phyloP scores from a whole-genome alignment of 2,888 invertebrate genomes.

The Leptopilina syphax region DNA sequence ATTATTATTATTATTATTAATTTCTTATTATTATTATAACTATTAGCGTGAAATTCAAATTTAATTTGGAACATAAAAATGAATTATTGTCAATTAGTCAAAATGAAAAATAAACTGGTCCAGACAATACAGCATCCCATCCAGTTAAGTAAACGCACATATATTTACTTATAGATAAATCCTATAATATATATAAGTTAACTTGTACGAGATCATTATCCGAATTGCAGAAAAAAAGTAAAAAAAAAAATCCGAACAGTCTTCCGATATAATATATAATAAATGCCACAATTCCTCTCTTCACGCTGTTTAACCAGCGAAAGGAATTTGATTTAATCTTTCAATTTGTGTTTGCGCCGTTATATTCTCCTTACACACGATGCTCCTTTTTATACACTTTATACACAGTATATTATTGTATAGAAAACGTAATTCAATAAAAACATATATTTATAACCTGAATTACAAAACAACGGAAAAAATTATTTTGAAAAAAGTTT shows the following conservation, averaged over 20 bases:
- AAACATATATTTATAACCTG: background rate
- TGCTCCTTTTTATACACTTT: background rate
- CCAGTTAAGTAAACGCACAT: too few relatives aligned
- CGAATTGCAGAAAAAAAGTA: background rate
- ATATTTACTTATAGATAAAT: background rate
- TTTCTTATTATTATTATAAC: too few relatives aligned
- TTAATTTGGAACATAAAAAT: too few relatives aligned
- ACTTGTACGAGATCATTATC: conserved; percentile 8
- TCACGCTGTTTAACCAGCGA: conserved; percentile 2
- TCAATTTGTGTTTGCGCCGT: conserved; percentile 10
- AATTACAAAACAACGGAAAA: too few relatives aligned
- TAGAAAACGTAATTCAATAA: conserved; percentile 8
- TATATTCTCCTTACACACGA: background rate
- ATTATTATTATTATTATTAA: too few relatives aligned
- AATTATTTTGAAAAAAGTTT: too few relatives aligned
- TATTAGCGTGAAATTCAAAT: too few relatives aligned
- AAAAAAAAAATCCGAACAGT: background rate
- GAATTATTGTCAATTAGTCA: too few relatives aligned
- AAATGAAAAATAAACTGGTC: background rate
- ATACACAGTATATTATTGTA: background rate
- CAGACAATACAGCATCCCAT: background rate
- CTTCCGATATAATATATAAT: background rate
- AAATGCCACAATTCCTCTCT: conserved; percentile 11
- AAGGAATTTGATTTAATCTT: conserved; percentile 17
- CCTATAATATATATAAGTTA: background rate